Evolutionary conservation across 2,113 vertebrate genomes (phyloP).

Genomic region (Bufo gargarizans): DNA sequence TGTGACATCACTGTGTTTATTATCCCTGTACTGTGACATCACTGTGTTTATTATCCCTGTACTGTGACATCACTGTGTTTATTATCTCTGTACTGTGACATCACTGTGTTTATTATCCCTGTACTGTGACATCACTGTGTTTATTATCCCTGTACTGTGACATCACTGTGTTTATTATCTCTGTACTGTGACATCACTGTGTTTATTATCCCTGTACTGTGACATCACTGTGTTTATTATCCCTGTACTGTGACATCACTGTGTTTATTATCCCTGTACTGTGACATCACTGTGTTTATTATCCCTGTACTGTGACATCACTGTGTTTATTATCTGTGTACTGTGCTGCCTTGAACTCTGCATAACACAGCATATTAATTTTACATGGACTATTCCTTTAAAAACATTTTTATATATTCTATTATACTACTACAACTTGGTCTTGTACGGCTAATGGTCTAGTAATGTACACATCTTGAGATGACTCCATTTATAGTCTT

Average conservation of each 20-base stretch:
- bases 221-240: no score
- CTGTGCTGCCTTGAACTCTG: not conserved
- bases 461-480: not conserved
- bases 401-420: not conserved
- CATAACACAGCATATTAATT: not conserved
- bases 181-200: no score
- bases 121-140: no score
- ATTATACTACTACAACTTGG: not conserved
- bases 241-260: not conserved
- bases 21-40: not conserved
- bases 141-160: no score
- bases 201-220: no score
- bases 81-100: no score
- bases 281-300: not conserved
- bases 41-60: no score
- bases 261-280: not conserved
- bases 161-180: no score
- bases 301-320: not conserved
- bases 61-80: no score
- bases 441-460: not conserved
- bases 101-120: no score
- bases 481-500: not conserved
- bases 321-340: not conserved
- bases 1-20: not conserved
- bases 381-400: not conserved